Evolutionary conservation across 2,888 invertebrate genomes (phyloP).

Genomic region (Eumerus sabulonum): DNA sequence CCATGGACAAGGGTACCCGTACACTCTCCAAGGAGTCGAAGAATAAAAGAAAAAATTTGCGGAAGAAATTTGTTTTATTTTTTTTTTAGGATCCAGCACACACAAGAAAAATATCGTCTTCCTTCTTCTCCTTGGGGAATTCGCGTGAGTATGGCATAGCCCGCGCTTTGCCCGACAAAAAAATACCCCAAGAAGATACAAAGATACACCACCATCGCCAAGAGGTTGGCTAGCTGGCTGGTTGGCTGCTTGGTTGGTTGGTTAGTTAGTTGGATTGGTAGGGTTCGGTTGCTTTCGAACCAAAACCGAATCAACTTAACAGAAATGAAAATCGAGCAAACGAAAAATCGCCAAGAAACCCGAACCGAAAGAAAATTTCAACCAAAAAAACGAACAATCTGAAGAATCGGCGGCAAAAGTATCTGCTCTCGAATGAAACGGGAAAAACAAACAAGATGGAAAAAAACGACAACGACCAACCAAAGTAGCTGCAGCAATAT

Average conservation of each 20-base stretch:
- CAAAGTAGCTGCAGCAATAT: conserved; percentile 41
- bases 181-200: conserved; percentile 63
- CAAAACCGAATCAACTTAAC: conserved; percentile 1
- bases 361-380: conserved; percentile 3
- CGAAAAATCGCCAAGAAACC: conserved; percentile 11
- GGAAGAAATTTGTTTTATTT: conserved; percentile 3
- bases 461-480: conserved; percentile 57
- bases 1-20: conserved; percentile 45
- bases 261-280: background rate
- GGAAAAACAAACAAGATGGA: conserved; percentile 52
- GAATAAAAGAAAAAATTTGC: conserved; percentile 16
- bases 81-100: conserved; percentile 40
- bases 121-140: conserved; percentile 68
- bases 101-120: conserved; percentile 66
- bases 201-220: conserved; percentile 50
- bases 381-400: conserved; percentile 21
- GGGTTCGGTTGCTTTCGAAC: too few relatives aligned
- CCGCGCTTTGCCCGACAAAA: conserved; percentile 63
- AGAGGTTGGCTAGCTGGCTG: conserved; percentile 9
- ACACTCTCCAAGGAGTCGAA: conserved; percentile 54
- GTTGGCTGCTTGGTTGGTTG: background rate
- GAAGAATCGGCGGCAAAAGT: conserved; percentile 1
- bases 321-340: background rate
- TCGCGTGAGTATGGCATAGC: conserved; percentile 64
- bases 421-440: background rate